These are phyloP conservation scores for Alces alces DNA, from an alignment of 2,113 vertebrate species.

Conservation along the genomic window DNA sequence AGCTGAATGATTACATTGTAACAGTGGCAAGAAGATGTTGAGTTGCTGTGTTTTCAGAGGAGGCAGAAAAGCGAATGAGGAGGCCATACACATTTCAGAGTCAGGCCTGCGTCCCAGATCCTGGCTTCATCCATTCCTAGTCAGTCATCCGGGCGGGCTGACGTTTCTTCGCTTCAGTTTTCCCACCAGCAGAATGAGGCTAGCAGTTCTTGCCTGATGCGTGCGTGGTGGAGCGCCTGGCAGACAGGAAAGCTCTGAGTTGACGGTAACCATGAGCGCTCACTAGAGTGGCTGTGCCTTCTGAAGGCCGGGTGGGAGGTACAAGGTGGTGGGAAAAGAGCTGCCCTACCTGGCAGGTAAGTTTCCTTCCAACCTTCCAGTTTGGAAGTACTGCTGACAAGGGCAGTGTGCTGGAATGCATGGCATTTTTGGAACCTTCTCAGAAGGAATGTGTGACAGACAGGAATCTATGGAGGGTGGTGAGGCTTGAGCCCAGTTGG, in stretches of 20 bases:
- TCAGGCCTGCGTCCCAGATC: neutral
- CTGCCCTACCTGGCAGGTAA: neutral
- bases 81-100: neutral
- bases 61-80: neutral
- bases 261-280: neutral
- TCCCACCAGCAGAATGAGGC: neutral
- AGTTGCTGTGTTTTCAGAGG: neutral
- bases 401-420: constrained; percentile 30
- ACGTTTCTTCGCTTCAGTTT: neutral
- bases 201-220: neutral
- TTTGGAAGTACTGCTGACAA: neutral
- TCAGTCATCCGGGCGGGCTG: neutral
- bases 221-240: neutral
- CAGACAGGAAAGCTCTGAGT: neutral
- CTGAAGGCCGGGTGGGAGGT: neutral
- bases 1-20: neutral
- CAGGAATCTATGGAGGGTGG: neutral
- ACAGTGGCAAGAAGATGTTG: neutral
- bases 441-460: constrained; percentile 29
- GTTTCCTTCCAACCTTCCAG: neutral
- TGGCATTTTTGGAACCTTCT: constrained; percentile 41
- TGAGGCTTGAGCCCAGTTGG: neutral
- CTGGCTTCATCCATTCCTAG: neutral
- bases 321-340: neutral
- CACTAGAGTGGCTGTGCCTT: neutral